Percentiles rank a stretch among this genome's conserved stretches.
These are phyloP conservation scores for Crocidura indochinensis DNA, from an alignment of 2,797 vertebrate species.

Conservation along the genomic window DNA sequence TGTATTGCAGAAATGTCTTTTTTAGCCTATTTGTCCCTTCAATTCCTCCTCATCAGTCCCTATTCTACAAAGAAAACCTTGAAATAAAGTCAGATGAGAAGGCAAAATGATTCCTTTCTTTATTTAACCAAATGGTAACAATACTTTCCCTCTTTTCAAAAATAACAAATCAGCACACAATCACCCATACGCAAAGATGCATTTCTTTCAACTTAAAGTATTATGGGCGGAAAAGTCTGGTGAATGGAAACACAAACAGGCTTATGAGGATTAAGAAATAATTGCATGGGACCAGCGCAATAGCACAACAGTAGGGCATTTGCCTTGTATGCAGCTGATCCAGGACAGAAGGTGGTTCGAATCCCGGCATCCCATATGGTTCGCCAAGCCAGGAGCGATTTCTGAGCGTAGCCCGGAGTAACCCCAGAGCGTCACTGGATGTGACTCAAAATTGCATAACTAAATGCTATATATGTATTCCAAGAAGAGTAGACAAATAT, in stretches of 20 bases:
- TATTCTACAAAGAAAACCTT: neutral
- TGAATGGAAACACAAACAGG: neutral
- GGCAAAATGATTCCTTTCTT: constrained; percentile 10
- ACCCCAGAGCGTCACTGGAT: no score
- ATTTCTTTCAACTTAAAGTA: neutral
- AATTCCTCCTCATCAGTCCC: neutral
- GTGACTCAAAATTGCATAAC: neutral
- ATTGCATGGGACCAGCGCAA: no score
- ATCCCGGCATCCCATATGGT: no score
- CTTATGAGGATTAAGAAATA: fast-evolving
- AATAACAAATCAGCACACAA: neutral
- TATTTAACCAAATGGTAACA: neutral
- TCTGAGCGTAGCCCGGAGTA: no score
- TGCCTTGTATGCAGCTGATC: no score
- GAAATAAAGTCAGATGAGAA: neutral
- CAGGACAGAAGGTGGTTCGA: no score
- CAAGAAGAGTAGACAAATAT: neutral
- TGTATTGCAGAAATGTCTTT: neutral
- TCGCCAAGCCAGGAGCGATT: no score
- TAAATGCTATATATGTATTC: neutral
- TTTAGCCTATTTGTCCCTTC: neutral
- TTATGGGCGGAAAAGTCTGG: neutral
- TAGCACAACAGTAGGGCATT: no score
- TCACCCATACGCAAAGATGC: neutral
- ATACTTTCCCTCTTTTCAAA: neutral